A percentile compares a stretch with the other conserved stretches of the same genome.
These are phyloP conservation scores for Caenorhabditis zanzibari DNA, from an alignment of 2,888 invertebrate genomes.

Conservation along the genomic window DNA sequence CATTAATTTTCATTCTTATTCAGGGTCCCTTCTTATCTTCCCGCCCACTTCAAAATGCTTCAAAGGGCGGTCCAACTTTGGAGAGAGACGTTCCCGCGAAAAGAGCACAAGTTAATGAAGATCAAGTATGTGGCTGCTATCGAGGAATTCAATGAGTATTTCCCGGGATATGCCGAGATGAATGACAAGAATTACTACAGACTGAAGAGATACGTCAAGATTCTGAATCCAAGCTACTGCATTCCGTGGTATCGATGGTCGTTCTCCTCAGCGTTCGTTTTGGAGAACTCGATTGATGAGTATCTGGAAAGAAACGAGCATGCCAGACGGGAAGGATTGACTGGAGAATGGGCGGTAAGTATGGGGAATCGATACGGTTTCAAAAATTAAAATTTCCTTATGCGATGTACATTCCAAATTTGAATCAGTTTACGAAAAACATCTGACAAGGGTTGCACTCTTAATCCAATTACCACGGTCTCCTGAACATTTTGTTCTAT, in stretches of 20 bases:
- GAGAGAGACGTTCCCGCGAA: constrained; percentile 41
- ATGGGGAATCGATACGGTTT: too few relatives aligned
- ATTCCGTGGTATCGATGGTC: constrained; percentile 4
- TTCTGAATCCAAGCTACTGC: constrained; percentile 8
- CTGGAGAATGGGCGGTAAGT: constrained; percentile 57
- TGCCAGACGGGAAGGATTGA: constrained; percentile 1
- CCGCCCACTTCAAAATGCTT: constrained; percentile 28
- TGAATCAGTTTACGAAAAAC: not conserved
- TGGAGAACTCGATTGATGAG: constrained; percentile 49
- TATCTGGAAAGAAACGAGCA: constrained; percentile 30
- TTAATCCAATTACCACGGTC: not conserved
- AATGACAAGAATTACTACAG: constrained; percentile 23
- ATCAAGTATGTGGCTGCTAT: constrained; percentile 46
- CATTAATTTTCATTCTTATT: constrained; percentile 2
- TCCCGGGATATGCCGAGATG: constrained; percentile 52
- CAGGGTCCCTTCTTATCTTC: not conserved
- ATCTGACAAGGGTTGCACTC: not conserved
- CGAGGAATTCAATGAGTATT: constrained; percentile 56
- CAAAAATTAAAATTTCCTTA: too few relatives aligned
- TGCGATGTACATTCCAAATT: too few relatives aligned
- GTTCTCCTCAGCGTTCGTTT: constrained; percentile 33
- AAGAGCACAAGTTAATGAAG: constrained; percentile 30
- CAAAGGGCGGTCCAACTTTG: constrained; percentile 19
- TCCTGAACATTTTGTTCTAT: not conserved
- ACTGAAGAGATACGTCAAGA: constrained; percentile 15